phyloP scores from a whole-genome alignment of 1,140 invertebrate species.

The Metopolophium dirhodum region DNA sequence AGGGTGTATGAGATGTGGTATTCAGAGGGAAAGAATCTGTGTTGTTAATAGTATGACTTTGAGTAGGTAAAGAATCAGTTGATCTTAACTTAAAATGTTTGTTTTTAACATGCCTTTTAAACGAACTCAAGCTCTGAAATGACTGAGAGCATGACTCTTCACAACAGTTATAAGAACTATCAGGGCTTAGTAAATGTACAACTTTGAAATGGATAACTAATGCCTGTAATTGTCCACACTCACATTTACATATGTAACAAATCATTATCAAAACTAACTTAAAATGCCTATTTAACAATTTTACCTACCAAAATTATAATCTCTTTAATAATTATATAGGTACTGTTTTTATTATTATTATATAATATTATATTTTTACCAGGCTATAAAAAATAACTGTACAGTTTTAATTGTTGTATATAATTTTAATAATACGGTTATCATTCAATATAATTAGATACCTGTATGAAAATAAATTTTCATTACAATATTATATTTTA shows the following conservation, averaged over 20 bases:
- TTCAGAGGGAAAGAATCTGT: neutral
- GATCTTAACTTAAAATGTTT: neutral
- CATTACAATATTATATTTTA: too few species aligned
- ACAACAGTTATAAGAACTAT: neutral
- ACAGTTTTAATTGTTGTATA: too few species aligned
- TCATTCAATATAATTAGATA: too few species aligned
- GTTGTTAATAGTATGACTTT: neutral
- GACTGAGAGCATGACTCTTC: neutral
- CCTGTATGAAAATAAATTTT: too few species aligned
- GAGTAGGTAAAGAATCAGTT: neutral
- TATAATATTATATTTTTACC: too few species aligned
- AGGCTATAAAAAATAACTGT: too few species aligned
- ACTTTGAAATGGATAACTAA: neutral
- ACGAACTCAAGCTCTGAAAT: neutral
- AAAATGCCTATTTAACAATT: too few species aligned
- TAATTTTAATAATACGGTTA: too few species aligned
- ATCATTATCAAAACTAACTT: neutral
- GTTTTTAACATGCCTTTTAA: constrained; percentile 3
- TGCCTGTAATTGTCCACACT: neutral
- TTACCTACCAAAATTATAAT: too few species aligned
- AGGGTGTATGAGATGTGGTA: neutral
- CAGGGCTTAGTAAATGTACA: neutral
- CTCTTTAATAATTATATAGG: too few species aligned
- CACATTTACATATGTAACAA: neutral
- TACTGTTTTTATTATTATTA: too few species aligned